phyloP scores from a whole-genome alignment of 1,140 invertebrate species.

The Solenopsis invicta region DNA sequence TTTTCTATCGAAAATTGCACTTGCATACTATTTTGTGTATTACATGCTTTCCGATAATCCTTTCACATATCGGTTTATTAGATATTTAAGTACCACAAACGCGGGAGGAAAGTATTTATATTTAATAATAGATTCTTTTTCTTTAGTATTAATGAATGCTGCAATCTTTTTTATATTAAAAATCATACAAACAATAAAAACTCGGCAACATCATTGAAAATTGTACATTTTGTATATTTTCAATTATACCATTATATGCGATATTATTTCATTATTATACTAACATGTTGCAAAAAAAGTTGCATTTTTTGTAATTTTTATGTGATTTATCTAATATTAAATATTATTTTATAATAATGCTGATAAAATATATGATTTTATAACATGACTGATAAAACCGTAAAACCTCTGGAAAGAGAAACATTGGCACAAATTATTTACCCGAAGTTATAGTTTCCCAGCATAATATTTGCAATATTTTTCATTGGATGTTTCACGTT shows the following conservation, averaged over 20 bases:
- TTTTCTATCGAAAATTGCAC: neutral
- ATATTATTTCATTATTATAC: conserved; percentile 23
- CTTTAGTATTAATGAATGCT: neutral
- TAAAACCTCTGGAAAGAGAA: conserved; percentile 7
- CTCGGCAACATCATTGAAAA: neutral
- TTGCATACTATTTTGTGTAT: neutral
- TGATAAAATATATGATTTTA: too few species aligned
- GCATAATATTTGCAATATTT: neutral
- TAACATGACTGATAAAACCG: neutral
- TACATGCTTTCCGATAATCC: conserved; percentile 41
- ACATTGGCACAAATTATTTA: neutral
- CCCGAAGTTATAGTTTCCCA: conserved; percentile 16
- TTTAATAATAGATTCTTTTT: conserved; percentile 20
- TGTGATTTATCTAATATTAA: neutral
- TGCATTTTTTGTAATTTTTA: neutral
- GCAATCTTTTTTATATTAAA: conserved; percentile 1
- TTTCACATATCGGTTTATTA: conserved; percentile 42
- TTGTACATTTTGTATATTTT: neutral
- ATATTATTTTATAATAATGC: neutral
- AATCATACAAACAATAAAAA: neutral
- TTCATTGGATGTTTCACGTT: neutral
- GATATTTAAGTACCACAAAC: conserved; percentile 41
- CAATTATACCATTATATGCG: neutral
- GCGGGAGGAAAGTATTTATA: neutral
- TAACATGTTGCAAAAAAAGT: neutral